These are phyloP conservation scores for Triplophysa siluroides DNA, from an alignment of 2,113 vertebrate genomes.

Conservation along the genomic window DNA sequence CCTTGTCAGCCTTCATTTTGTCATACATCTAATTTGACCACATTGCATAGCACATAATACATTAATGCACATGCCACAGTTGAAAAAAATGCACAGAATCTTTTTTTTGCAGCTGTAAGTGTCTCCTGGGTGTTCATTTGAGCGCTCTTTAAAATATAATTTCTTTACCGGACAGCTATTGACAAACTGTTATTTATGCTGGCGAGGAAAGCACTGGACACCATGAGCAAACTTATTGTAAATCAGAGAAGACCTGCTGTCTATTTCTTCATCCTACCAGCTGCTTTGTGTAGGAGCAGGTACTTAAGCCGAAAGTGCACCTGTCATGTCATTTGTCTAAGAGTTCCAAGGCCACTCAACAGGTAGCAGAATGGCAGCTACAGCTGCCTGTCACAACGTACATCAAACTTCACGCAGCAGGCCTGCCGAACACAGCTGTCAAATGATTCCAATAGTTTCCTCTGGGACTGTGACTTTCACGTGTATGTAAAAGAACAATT, in stretches of 20 bases:
- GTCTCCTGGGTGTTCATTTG: background rate
- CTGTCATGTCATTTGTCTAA: conserved; percentile 59
- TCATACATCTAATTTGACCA: background rate
- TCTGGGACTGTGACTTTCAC: conserved; percentile 40
- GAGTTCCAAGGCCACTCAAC: conserved; percentile 54
- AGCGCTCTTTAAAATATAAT: conserved; percentile 15
- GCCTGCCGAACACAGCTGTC: conserved; percentile 49
- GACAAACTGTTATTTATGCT: background rate
- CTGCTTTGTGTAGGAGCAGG: conserved; percentile 48
- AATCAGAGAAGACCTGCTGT: conserved; percentile 18
- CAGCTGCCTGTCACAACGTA: conserved; percentile 51
- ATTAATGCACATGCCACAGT: background rate
- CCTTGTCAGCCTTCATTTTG: background rate
- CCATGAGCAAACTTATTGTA: background rate
- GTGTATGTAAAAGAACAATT: conserved; percentile 23
- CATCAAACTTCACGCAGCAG: conserved; percentile 38
- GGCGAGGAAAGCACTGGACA: background rate
- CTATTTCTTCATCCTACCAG: conserved; percentile 14
- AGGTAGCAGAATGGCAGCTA: conserved; percentile 55
- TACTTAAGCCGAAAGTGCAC: conserved; percentile 51
- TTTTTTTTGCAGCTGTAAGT: background rate
- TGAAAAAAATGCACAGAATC: background rate
- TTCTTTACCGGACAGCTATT: background rate
- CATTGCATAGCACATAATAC: background rate
- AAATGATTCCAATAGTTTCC: conserved; percentile 48